Evolutionary conservation across 2,113 vertebrate genomes (phyloP).

Genomic region (Aldabrachelys gigantea): DNA sequence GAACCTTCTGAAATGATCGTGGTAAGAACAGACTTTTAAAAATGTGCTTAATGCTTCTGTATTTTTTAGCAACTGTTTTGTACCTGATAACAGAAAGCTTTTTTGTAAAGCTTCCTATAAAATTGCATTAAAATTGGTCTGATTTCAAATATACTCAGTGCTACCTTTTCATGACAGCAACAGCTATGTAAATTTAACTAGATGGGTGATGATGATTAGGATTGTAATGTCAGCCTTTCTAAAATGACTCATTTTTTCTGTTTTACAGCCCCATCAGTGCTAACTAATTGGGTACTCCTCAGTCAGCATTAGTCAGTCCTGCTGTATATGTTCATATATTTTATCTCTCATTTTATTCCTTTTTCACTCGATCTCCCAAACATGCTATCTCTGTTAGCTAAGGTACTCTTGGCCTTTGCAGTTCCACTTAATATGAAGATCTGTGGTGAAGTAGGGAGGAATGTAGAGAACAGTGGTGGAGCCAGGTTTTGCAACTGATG

Average conservation of each 20-base stretch:
- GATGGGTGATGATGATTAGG: conserved; percentile 64
- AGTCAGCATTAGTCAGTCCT: not conserved
- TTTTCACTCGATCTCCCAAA: not conserved
- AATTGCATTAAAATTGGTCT: conserved; percentile 61
- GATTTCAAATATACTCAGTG: conserved; percentile 64
- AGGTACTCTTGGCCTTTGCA: not conserved
- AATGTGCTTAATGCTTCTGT: conserved; percentile 52
- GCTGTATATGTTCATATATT: not conserved
- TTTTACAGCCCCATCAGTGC: conserved; percentile 28
- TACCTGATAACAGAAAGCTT: conserved; percentile 31
- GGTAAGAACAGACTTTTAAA: conserved; percentile 83
- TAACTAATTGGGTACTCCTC: not conserved
- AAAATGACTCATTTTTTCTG: conserved; percentile 47
- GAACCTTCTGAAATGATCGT: conserved; percentile 99
- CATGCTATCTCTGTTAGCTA: not conserved
- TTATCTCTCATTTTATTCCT: not conserved
- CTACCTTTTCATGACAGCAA: not conserved
- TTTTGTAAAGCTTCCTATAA: conserved; percentile 60
- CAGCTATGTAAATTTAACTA: conserved; percentile 59
- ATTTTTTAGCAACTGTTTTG: conserved; percentile 56
- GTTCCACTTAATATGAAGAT: not conserved
- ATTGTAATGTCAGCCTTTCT: conserved; percentile 38
- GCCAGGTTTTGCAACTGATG: not conserved
- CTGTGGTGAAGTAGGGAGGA: not conserved
- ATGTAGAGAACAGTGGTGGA: not conserved